Base-by-base conservation (phyloP, 2,113 vertebrate species). In the Triplophysa tibetana region DNA sequence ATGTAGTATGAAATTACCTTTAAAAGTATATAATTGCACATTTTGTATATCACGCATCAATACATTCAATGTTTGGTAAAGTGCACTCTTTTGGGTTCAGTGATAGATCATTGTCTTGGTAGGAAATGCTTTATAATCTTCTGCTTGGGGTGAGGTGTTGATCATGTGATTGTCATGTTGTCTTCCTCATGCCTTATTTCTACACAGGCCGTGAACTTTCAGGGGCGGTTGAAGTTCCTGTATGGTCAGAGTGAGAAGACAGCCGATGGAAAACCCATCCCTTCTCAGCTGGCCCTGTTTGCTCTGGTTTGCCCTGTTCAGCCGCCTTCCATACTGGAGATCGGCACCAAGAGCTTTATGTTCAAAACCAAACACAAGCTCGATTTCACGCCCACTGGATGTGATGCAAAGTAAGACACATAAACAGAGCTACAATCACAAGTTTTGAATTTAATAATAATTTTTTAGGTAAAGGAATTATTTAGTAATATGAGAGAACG, bases 311-410 rank as follows among this genome's bases (percentile, higher is more conserved):
- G 92, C 38, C 94, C 95, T 0, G 84, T 96, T 14, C 95, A 95
- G 74, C 90, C 93, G 2, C 94, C 94, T 0, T 94, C 94, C 78
- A 95, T 96, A 81, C 90, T 96, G 75, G 95, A 96, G 88, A 95
- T 96, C 77, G 83, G 92, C 80, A 94, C 93, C 85, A 96, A 94
- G 91, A 95, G 93, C 82, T 93, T 94, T 78, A 93, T 96, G 81
- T 96, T 95, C 88, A 90, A 93, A 89, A 95, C 95, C 52, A 96
- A 95, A 81, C 95, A 96, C 89, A 96, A 94, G 74, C 86, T 96
- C 78, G 95, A 96, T 87, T 96, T 96, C 83, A 95, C 94, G 0
- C 95, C 94, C 26, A 93, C 67, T 38, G 93, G 89, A 58, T 95
- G 94, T 76, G 95, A 95, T 86, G 88, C 93, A 86, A 95, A 94